A percentile compares a stretch with the other conserved stretches of the same genome.
phyloP scores from a whole-genome alignment of 2,113 vertebrate species.

The Phylloscopus trochiloides region DNA sequence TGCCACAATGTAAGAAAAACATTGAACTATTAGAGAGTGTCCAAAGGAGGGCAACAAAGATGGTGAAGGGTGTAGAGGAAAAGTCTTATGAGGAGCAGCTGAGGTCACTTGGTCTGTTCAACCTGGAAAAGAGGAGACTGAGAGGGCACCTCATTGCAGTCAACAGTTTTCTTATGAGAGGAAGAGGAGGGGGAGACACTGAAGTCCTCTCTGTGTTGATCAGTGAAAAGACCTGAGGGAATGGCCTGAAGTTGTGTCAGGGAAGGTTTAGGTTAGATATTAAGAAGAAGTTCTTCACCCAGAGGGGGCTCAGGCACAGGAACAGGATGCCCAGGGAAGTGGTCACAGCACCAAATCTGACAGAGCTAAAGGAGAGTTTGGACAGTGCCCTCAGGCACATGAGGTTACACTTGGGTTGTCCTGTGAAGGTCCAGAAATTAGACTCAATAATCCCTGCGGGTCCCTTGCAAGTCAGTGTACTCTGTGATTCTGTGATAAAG shows the following conservation, averaged over 20 bases:
- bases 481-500: background rate
- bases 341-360: background rate
- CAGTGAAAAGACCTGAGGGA: background rate
- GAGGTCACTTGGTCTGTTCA: background rate
- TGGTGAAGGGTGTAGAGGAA: background rate
- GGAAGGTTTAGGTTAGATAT: background rate
- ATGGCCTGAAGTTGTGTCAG: background rate
- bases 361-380: background rate
- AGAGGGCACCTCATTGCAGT: rapidly evolving
- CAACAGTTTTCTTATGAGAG: background rate
- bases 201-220: background rate
- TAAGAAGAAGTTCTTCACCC: background rate
- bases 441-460: background rate
- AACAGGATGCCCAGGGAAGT: background rate
- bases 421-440: background rate
- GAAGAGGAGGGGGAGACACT: background rate
- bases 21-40: rapidly evolving
- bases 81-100: rapidly evolving
- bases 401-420: too few species aligned
- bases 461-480: background rate
- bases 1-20: rapidly evolving
- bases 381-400: too few species aligned
- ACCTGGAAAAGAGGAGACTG: background rate
- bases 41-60: background rate
- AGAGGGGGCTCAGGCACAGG: rapidly evolving